Conservation (phyloP, 1,140 invertebrate genomes). For the Coenobita brevimanus region DNA sequence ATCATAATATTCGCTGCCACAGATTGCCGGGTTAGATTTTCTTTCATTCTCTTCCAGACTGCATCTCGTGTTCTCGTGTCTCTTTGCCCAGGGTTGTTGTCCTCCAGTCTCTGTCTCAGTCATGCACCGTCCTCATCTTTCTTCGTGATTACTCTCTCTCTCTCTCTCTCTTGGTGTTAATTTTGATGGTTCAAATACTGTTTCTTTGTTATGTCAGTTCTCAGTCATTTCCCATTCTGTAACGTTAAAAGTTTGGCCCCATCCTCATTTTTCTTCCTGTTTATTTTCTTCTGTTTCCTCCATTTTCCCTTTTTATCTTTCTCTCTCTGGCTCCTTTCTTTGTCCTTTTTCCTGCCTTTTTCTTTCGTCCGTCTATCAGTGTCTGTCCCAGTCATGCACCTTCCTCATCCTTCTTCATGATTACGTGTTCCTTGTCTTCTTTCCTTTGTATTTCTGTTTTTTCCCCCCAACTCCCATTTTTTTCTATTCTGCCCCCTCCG, state of each 20-base stretch:
- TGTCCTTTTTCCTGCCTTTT: neutral
- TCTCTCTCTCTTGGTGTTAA: too few species aligned
- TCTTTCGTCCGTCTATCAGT: neutral
- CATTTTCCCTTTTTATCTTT: neutral
- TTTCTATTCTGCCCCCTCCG: neutral
- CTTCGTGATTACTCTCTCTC: neutral
- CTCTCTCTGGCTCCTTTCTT: neutral
- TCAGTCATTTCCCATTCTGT: too few species aligned
- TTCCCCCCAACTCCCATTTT: neutral
- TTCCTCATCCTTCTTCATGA: neutral
- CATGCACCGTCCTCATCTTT: neutral
- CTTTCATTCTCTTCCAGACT: neutral
- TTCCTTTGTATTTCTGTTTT: neutral
- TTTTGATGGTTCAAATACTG: too few species aligned
- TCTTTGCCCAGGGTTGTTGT: neutral
- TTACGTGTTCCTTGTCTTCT: neutral
- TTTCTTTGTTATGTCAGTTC: too few species aligned
- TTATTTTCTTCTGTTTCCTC: neutral
- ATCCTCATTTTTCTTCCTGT: neutral
- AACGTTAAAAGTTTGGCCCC: too few species aligned
- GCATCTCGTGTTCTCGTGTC: neutral
- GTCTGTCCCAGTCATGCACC: neutral
- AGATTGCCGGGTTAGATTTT: too few species aligned
- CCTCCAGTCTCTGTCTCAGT: neutral
- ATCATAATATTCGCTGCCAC: too few species aligned